These are phyloP conservation scores for Drosophila neotestacea DNA, from an alignment of 2,888 invertebrate genomes.

Conservation along the genomic window DNA sequence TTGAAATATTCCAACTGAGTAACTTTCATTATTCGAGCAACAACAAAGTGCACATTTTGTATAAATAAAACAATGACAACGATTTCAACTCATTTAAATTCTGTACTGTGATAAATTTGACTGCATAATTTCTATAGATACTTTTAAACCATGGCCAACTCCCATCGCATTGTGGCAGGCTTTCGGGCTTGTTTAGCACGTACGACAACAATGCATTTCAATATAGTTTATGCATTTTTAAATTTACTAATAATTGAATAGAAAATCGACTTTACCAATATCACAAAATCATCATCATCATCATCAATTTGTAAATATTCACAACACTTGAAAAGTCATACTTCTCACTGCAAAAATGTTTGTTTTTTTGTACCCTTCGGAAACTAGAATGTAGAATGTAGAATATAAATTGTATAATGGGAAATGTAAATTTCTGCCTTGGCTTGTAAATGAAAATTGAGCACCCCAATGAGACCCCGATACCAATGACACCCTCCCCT, in stretches of 20 bases:
- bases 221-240: constrained; percentile 52
- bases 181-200: constrained; percentile 16
- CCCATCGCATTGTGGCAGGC: background rate
- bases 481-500: background rate
- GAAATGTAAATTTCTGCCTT: constrained; percentile 18
- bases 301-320: constrained; percentile 1
- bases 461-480: constrained; percentile 5
- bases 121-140: constrained; percentile 74
- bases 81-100: constrained; percentile 78
- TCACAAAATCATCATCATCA: background rate
- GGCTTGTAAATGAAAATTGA: background rate
- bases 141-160: constrained; percentile 12
- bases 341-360: background rate
- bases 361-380: background rate
- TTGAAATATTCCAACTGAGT: constrained; percentile 82
- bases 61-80: constrained; percentile 75
- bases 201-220: constrained; percentile 41
- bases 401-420: constrained; percentile 2
- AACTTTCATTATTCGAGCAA: constrained; percentile 77
- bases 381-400: background rate
- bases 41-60: constrained; percentile 66
- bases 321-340: constrained; percentile 2
- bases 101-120: constrained; percentile 74
- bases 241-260: constrained; percentile 16
- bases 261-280: background rate